A percentile compares a stretch with the other conserved stretches of the same genome.
phyloP scores from a whole-genome alignment of 2,113 vertebrate genomes.

The Prolemur simus region DNA sequence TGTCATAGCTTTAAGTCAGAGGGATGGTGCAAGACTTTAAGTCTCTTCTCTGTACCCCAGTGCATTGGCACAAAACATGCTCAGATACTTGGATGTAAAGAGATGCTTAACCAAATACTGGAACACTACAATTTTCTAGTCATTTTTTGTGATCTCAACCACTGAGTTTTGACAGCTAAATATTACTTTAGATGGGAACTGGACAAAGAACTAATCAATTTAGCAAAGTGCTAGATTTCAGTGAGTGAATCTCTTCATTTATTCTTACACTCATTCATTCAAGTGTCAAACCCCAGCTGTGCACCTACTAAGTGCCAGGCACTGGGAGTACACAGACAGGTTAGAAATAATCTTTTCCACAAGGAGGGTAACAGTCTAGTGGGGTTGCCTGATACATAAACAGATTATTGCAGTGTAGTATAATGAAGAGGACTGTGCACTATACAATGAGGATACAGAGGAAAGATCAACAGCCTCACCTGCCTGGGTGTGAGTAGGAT shows the following conservation, averaged over 20 bases:
- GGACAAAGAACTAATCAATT: conserved; percentile 42
- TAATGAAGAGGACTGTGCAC: not conserved
- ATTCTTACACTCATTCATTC: not conserved
- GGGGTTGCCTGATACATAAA: not conserved
- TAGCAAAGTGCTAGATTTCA: not conserved
- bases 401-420: not conserved
- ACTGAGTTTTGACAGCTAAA: conserved; percentile 42
- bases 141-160: not conserved
- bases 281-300: conserved; percentile 24
- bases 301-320: not conserved
- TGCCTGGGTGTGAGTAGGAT: not conserved
- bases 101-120: not conserved
- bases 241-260: not conserved
- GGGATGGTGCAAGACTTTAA: not conserved
- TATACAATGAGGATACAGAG: not conserved
- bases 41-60: not conserved
- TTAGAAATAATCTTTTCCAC: conserved; percentile 25
- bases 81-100: conserved; percentile 31
- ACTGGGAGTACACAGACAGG: not conserved
- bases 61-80: not conserved
- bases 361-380: not conserved
- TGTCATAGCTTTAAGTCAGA: not conserved
- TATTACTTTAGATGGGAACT: conserved; percentile 32
- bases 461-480: not conserved
- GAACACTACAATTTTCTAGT: conserved; percentile 7